Base-by-base conservation (phyloP, 2,113 vertebrate genomes). In the Ptilorrhoa leucosticta region DNA sequence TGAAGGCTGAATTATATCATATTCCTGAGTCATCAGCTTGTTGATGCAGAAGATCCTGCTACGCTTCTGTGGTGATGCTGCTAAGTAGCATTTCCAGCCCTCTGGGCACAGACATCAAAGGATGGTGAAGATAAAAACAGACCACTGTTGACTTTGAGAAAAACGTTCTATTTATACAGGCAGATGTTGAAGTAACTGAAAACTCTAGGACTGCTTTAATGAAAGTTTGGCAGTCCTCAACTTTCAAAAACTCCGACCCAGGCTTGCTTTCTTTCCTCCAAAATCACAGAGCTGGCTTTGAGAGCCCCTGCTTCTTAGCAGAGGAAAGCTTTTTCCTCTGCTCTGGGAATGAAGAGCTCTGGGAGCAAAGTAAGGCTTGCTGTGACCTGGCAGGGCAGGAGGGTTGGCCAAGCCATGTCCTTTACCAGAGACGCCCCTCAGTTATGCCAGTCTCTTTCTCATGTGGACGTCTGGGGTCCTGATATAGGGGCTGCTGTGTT, bases 61-160 rank as follows among this genome's bases (percentile, higher is more conserved):
- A 83, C 11, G 7, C 47, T 69, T 79, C 42, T 81, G 54, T 89
- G 92, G 79, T 56, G 82, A 69, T 94, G 94, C 90, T 80, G 76
- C 85, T 92, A 80, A 94, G 79, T 42, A 92, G 63, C 63, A 63
- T 92, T 97, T 97, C 63, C 88, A 96, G 68, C 75, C 83, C 86
- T 96, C 89, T 86, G 92, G 90, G 86, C 92, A 93, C 66, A 66
- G 76, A 81, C 90, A 81, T 95, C 90, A 96, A 95, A 94, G 73
- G 72, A 11, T 40, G 35, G 58, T 1, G 4, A 83, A 93, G 89
- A 78, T 82, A 92, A 92, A 95, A 95, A 75, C 60, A 90, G 83
- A 87, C 56, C 65, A 71, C 83, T 92, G 87, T 91, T 94, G 86
- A 91, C 83, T 95, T 91, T 56, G 81, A 91, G 71, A 89, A 80